Conservation (phyloP, 2,797 vertebrate species). For the Chelon labrosus region DNA sequence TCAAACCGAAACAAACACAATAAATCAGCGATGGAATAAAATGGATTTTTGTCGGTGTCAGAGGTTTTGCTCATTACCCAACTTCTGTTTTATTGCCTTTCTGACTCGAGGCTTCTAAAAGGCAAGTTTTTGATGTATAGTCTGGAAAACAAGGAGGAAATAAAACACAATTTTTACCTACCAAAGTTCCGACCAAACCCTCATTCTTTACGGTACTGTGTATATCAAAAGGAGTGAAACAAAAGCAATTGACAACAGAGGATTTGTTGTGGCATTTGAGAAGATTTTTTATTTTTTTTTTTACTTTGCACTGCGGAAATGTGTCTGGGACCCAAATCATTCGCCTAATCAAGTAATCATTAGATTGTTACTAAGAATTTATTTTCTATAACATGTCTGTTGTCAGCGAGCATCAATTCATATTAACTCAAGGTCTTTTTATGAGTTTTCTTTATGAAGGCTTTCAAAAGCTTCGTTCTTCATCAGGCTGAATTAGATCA, state of each 20-base stretch:
- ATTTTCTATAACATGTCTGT: no score
- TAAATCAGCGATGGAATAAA: background rate
- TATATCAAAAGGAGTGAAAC: background rate
- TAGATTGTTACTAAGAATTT: no score
- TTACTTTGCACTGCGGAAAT: background rate
- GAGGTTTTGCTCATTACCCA: constrained; percentile 13
- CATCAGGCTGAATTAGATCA: no score
- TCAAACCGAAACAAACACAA: constrained; percentile 18
- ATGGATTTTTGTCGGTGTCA: background rate
- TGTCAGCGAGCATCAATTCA: no score
- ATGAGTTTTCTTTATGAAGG: no score
- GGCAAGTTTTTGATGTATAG: background rate
- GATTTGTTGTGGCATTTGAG: background rate
- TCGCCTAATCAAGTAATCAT: no score
- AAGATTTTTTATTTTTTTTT: background rate
- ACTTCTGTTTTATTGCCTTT: constrained; percentile 7
- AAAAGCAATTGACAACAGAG: background rate
- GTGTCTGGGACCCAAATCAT: no score
- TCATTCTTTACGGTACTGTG: background rate
- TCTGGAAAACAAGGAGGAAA: background rate
- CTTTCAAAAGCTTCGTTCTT: no score
- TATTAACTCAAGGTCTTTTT: no score
- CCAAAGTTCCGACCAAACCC: background rate
- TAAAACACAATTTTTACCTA: background rate
- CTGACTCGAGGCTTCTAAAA: background rate